Percentiles rank a stretch among this genome's conserved stretches.
Evolutionary conservation across 2,888 invertebrate species (phyloP).

Genomic region (Melanotus villosus): DNA sequence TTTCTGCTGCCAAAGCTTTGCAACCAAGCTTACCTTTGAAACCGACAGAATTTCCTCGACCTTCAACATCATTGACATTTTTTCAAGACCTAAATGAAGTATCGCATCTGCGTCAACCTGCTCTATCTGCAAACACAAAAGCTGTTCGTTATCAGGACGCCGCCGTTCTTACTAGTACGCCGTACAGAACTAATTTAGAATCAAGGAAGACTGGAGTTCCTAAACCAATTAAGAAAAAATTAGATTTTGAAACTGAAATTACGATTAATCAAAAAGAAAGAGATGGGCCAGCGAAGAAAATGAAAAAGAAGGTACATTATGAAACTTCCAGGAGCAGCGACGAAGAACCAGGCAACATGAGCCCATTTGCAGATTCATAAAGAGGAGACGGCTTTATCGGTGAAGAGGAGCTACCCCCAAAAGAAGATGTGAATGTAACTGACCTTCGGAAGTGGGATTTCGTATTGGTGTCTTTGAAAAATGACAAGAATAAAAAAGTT

Average conservation of each 20-base stretch:
- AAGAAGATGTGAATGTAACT: background rate
- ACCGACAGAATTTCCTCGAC: background rate
- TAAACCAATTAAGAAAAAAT: background rate
- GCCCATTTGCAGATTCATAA: too few species aligned
- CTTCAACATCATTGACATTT: background rate
- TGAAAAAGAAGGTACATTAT: background rate
- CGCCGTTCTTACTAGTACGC: background rate
- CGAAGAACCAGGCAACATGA: background rate
- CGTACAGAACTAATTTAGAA: background rate
- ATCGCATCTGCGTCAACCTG: background rate
- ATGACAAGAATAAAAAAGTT: conserved; percentile 2
- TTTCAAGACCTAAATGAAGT: too few species aligned
- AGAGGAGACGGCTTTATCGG: too few species aligned
- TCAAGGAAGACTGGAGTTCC: background rate
- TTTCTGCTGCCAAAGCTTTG: conserved; percentile 3
- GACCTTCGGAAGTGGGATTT: background rate
- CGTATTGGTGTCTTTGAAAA: background rate
- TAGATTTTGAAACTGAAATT: background rate
- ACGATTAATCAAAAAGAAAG: background rate
- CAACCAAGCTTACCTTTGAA: background rate
- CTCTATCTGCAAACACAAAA: background rate
- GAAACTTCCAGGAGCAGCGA: background rate
- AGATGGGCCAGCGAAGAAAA: background rate
- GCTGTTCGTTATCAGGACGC: background rate
- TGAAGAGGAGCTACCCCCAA: background rate